Evolutionary conservation across 2,113 vertebrate genomes (phyloP), one percentile per base, ranked within the genome.

Genomic region (Lutjanus erythropterus): DNA sequence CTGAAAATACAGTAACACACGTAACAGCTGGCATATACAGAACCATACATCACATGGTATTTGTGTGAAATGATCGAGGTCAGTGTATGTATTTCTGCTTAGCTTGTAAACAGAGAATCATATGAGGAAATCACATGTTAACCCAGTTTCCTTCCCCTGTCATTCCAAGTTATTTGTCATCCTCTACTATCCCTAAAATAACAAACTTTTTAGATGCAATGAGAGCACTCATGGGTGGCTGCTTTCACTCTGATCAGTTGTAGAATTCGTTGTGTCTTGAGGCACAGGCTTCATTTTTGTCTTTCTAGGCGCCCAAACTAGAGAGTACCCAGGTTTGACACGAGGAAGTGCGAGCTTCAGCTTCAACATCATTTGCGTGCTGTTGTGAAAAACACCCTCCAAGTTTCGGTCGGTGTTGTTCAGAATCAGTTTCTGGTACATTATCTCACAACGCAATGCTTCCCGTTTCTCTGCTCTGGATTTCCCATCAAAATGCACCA

Each of bases 341-440:
- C 90, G 86, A 0, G 94, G 91, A 10, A 96, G 91, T 0, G 94
- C 65, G 0, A 83, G 75, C 69, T 94, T 95, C 59, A 96, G 70
- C 85, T 93, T 94, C 2, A 77, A 0, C 7, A 82, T 25, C 90
- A 95, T 91, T 2, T 91, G 75, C 0, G 87, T 64, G 70, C 69
- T 49, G 37, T 86, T 86, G n/a, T 47, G 62, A 19, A 79, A 81
- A 5, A 58, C 6, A 1, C 49, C 23, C 4, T 82, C 27, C 39
- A 95, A 73, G 56, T 90, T 85, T 25, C 67, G 73, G 79, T 92
- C 78, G 15, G 35, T 65, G 65, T 92, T 93, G 49, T 92, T 89
- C 27, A 94, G 75, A 15, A 95, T 56, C 55, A 90, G 82, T 82
- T 92, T 95, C 41, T 94, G 94, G 83, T 95, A 95, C 46, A 91